Conservation (phyloP, 2,888 invertebrate species). For the Lepidochrysops patricia region DNA sequence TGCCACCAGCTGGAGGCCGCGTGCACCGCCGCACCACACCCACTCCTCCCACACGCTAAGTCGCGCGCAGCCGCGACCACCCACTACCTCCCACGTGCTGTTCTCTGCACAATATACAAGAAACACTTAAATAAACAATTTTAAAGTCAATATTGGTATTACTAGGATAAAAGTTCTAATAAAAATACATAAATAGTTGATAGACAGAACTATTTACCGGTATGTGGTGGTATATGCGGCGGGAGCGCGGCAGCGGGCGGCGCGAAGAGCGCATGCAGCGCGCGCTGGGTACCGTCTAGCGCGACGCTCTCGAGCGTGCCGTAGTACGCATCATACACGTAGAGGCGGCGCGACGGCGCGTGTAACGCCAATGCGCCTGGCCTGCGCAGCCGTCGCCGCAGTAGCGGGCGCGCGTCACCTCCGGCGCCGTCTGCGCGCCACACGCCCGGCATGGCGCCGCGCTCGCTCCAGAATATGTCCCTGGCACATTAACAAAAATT, state of each 20-base stretch:
- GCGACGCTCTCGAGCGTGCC: slow-evolving; percentile 80
- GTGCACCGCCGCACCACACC: slow-evolving; percentile 48
- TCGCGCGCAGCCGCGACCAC: slow-evolving; percentile 36
- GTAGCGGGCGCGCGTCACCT: slow-evolving; percentile 60
- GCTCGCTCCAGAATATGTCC: slow-evolving; percentile 83
- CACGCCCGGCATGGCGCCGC: slow-evolving; percentile 78
- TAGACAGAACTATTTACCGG: background rate
- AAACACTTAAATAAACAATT: background rate
- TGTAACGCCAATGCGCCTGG: slow-evolving; percentile 86
- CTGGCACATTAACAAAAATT: no score
- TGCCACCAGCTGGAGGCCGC: slow-evolving; percentile 43
- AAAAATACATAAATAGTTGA: no score
- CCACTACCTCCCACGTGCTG: slow-evolving; percentile 21
- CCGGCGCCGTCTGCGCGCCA: slow-evolving; percentile 79
- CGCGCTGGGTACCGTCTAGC: slow-evolving; percentile 79
- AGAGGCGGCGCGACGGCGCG: slow-evolving; percentile 81
- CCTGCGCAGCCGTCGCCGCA: slow-evolving; percentile 78
- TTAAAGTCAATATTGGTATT: no score
- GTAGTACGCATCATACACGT: slow-evolving; percentile 89
- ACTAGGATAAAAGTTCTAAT: no score
- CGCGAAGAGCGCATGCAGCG: slow-evolving; percentile 39
- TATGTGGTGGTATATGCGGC: slow-evolving; percentile 15
- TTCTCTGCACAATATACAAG: slow-evolving; percentile 17
- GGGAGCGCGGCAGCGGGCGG: slow-evolving; percentile 25
- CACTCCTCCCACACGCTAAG: slow-evolving; percentile 51